Base-by-base conservation (phyloP, 2,113 vertebrate species). In the Chamaetylas fuelleborni region DNA sequence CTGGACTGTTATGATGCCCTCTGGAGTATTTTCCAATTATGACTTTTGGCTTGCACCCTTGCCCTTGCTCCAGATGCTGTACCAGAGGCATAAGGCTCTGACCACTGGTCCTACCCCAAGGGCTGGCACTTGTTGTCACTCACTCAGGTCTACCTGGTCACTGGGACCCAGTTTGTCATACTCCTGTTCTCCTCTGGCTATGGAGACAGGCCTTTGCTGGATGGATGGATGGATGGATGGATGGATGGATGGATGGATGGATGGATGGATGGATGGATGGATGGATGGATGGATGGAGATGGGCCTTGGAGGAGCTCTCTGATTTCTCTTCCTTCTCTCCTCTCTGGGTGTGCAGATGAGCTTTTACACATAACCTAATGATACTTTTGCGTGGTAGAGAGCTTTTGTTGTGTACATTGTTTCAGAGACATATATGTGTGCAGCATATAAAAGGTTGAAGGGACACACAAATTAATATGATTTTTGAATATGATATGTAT, bases 91-190 rank as follows among this genome's bases (percentile, higher is more conserved):
- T 33, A 24, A 57, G 31, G 19, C 12, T 50, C 74, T 81, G 33
- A 62, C 4, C 1, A 1, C 33, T 48, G 19, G 1, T 71, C 25
- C 42, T 53, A 31, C 11, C 15, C 29, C 12, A 70, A 40, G 42
- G 25, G 14, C n/a, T 86, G 72, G 8, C 0, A 0, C 16, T 42
- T 60, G 8, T 2, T 67, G 42, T 42, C 34, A 14, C 22, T 61
- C 11, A 23, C 34, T 73, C 0, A 0, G 16, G 5, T 64, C 19
- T 81, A 17, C 57, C 19, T 43, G 40, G 9, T 60, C 43, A 22
- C 28, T 54, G 42, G 17, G 42, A 74, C 31, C 8, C 50, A 69
- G 11, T 4, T 14, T 17, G 24, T n/a, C 2, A 0, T 33, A 33
- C 34, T 76, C 5, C 14, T 51, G 1, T 40, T 83, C 45, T 79